phyloP scores from a whole-genome alignment of 2,113 vertebrate species.

The Alexandromys fortis region DNA sequence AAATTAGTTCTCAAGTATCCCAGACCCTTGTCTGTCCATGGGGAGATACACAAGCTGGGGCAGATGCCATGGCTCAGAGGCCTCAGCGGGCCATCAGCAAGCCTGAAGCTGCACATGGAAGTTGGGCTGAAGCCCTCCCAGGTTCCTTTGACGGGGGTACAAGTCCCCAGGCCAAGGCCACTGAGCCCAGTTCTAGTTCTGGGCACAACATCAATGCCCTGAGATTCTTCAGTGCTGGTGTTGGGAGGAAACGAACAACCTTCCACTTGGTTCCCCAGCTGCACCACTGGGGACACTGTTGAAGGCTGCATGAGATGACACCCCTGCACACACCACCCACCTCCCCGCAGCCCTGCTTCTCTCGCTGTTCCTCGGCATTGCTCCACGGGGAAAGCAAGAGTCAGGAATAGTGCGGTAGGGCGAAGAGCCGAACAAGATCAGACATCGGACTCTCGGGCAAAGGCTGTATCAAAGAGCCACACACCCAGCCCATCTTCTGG shows the following conservation, averaged over 20 bases:
- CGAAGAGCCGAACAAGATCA: not conserved
- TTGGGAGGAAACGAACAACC: not conserved
- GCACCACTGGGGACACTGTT: accelerated
- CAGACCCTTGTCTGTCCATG: not conserved
- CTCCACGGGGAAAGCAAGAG: not conserved
- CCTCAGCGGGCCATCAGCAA: not conserved
- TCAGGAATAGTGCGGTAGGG: not conserved
- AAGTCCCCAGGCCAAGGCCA: no score
- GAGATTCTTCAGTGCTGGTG: not conserved
- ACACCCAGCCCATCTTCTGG: not conserved
- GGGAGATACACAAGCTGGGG: not conserved
- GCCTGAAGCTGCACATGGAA: accelerated
- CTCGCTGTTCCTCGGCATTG: accelerated
- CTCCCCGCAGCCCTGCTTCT: not conserved
- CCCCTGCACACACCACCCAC: no score
- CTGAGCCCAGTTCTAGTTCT: not conserved
- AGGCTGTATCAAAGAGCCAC: not conserved
- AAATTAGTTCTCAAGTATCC: not conserved
- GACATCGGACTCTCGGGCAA: not conserved
- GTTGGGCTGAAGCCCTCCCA: not conserved
- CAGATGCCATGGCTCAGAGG: accelerated
- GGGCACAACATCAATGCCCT: not conserved
- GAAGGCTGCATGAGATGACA: not conserved
- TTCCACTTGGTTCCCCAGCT: accelerated
- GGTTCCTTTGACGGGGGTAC: accelerated